phyloP scores from a whole-genome alignment of 1,140 invertebrate genomes.

The Drosophila nasuta region DNA sequence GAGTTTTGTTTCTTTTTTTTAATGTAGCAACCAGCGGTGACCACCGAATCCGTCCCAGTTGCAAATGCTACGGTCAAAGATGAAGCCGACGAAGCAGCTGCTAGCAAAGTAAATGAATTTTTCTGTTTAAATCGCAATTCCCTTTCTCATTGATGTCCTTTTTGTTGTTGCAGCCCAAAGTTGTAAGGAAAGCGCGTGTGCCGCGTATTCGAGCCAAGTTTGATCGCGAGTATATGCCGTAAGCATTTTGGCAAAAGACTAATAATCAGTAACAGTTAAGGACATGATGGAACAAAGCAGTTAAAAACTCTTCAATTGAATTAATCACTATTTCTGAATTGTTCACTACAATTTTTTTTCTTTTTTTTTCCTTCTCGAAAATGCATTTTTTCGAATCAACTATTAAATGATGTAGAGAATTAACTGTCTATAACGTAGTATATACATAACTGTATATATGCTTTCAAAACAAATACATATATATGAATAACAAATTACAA shows the following conservation, averaged over 20 bases:
- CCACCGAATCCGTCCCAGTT: constrained; percentile 1
- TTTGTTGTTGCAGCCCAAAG: constrained; percentile 20
- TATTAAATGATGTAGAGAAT: too few species aligned
- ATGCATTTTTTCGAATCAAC: too few species aligned
- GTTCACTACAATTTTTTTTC: not conserved
- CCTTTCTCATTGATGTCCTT: not conserved
- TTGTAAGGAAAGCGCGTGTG: constrained; percentile 50
- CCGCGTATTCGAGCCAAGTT: constrained; percentile 78
- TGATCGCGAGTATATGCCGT: constrained; percentile 69
- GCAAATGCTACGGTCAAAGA: not conserved
- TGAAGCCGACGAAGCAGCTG: not conserved
- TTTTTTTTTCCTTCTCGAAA: not conserved
- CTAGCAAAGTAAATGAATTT: constrained; percentile 6
- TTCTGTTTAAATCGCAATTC: not conserved
- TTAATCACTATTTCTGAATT: not conserved
- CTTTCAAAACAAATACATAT: too few species aligned
- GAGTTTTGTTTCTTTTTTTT: not conserved
- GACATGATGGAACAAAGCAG: too few species aligned
- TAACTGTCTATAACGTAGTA: constrained; percentile 8
- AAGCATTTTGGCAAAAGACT: constrained; percentile 2
- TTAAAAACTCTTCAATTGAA: too few species aligned
- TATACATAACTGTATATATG: constrained; percentile 10
- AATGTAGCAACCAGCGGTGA: constrained; percentile 15
- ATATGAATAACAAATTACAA: not conserved
- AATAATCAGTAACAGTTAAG: not conserved